Conservation (phyloP, 2,888 invertebrate genomes). For the Catocala sponsa region DNA sequence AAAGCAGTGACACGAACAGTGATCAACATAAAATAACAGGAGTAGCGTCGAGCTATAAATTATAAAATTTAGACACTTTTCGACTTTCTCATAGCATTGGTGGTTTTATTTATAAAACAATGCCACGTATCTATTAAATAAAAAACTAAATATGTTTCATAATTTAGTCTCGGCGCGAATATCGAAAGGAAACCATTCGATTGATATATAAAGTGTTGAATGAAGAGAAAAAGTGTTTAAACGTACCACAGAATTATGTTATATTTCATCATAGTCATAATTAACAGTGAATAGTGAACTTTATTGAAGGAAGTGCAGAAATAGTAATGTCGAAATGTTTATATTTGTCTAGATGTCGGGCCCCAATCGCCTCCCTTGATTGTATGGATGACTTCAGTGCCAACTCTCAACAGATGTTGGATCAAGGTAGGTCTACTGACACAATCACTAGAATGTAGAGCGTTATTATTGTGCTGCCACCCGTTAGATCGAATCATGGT, state of each 20-base stretch:
- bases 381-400: slow-evolving; percentile 98
- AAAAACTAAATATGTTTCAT: slow-evolving; percentile 32
- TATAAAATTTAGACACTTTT: slow-evolving; percentile 20
- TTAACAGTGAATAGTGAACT: slow-evolving; percentile 7
- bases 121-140: slow-evolving; percentile 31
- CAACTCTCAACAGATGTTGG: slow-evolving; percentile 85
- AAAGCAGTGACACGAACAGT: background rate
- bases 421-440: slow-evolving; percentile 73
- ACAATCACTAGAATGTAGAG: background rate
- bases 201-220: slow-evolving; percentile 10
- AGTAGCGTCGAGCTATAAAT: slow-evolving; percentile 20
- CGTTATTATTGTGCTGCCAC: too few species aligned
- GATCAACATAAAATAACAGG: slow-evolving; percentile 21
- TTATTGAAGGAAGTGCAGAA: background rate
- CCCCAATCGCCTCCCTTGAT: slow-evolving; percentile 96
- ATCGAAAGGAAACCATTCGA: slow-evolving; percentile 19
- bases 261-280: slow-evolving; percentile 16
- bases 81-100: slow-evolving; percentile 32
- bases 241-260: slow-evolving; percentile 10
- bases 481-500: too few species aligned
- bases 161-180: slow-evolving; percentile 35
- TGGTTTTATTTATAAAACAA: slow-evolving; percentile 43
- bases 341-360: slow-evolving; percentile 91
- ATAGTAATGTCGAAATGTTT: slow-evolving; percentile 40
- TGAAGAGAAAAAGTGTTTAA: slow-evolving; percentile 5